phyloP scores from a whole-genome alignment of 2,797 vertebrate species.

The Dromococcyx pavoninus region DNA sequence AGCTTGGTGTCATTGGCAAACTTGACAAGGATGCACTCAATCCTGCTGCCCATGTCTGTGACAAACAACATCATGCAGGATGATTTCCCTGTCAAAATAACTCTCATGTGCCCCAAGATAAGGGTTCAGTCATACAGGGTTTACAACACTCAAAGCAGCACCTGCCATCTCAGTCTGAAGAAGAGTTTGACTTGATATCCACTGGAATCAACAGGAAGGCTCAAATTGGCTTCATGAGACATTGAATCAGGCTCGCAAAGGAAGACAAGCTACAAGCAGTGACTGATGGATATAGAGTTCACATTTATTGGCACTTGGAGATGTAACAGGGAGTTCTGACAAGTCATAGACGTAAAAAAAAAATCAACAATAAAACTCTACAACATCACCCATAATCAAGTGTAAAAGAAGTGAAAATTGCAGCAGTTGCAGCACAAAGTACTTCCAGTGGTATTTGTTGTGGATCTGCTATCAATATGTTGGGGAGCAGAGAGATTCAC shows the following conservation, averaged over 20 bases:
- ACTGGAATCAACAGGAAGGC: neutral
- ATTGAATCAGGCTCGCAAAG: neutral
- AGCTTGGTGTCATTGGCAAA: too few relatives aligned
- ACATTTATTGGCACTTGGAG: neutral
- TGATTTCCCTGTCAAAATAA: neutral
- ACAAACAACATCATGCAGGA: neutral
- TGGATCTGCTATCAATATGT: neutral
- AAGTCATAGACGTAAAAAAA: neutral
- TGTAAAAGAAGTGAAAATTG: neutral
- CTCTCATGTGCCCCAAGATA: neutral
- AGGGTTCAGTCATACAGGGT: neutral
- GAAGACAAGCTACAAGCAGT: neutral
- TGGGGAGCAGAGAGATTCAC: neutral
- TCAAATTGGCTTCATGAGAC: neutral
- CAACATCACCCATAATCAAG: neutral
- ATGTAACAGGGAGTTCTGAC: neutral
- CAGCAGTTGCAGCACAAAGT: neutral
- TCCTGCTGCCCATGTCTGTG: too few relatives aligned
- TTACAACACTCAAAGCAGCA: neutral
- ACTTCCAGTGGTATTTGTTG: neutral
- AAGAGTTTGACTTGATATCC: neutral
- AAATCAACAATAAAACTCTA: neutral
- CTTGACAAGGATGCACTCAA: too few relatives aligned
- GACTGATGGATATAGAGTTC: neutral
- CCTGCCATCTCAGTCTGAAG: neutral